Base-by-base conservation (phyloP, 2,888 invertebrate species). In the Diogma glabrata region DNA sequence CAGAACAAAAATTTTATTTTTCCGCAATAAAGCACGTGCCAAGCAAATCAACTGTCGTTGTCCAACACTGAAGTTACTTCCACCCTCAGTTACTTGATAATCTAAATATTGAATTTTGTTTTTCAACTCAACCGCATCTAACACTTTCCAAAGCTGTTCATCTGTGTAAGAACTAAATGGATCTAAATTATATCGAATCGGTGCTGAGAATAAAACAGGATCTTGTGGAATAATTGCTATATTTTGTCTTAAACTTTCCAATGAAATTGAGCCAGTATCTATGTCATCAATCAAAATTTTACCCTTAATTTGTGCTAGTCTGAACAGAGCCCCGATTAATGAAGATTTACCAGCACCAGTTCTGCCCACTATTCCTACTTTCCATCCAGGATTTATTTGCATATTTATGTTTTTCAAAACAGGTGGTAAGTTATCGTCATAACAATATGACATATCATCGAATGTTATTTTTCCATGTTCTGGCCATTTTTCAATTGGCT, bases 21-120 rank as follows among this genome's bases (percentile, higher is more conserved):
- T 81, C 24, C 84, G 74, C 33, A 91, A 70, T 58, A 91, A 82
- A 24, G 90, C 89, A 50, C 91, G 75, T 2, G 89, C 90, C 47
- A 91, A 73, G 64, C 90, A 91, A 49, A 91, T 78, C 23, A 91
- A 70, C 60, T 82, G 82, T 10, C 78, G 64, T 62, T 82, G 81
- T 0, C 81, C 82, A 8, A 79, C 77, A 56, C 78, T 79, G 55
- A 76, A 75, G 60, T 79, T 78, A 12, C 71, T 64, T 1, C 79
- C 79, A n/a, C 75, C 73, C 58, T 78, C 76, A 1, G 71, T 63
- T 28, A 80, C 74, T 51, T 77, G 72, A n/a, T 81, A 61, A 3
- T 77, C 76, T 28, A 70, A 69, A 4, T 72, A 64, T 12, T 57
- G 56, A 43, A 77, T 67, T 1, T 70, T 65, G n/a, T 74, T 72